phyloP scores from a whole-genome alignment of 1,140 invertebrate genomes.

The Dendrolimus punctatus region DNA sequence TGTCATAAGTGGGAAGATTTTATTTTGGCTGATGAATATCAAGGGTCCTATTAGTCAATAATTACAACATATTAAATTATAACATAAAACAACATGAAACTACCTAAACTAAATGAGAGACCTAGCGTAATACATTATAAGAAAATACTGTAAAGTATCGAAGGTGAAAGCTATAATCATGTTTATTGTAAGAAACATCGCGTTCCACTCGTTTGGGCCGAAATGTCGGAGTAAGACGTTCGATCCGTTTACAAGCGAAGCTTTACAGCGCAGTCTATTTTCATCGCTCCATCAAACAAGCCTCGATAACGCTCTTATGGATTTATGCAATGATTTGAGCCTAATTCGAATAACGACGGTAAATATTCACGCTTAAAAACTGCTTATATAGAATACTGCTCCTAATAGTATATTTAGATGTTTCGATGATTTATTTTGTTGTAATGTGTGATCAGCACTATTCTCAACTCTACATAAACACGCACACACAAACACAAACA shows the following conservation, averaged over 20 bases:
- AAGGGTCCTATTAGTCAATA: too few species aligned
- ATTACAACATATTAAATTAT: too few species aligned
- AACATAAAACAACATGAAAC: too few species aligned
- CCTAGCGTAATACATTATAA: not conserved
- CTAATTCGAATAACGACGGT: conserved; percentile 22
- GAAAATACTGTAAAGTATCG: conserved; percentile 16
- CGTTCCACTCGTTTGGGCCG: conserved; percentile 16
- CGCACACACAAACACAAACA: too few species aligned
- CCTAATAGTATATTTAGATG: conserved; percentile 1
- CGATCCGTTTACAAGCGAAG: conserved; percentile 39
- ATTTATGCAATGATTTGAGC: conserved; percentile 43
- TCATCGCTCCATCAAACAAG: conserved; percentile 41
- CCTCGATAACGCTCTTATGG: conserved; percentile 35
- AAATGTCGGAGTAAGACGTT: conserved; percentile 49
- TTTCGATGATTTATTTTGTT: not conserved
- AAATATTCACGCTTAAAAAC: conserved; percentile 3
- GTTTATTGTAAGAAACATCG: conserved; percentile 30
- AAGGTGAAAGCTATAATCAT: conserved; percentile 30
- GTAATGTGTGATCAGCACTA: too few species aligned
- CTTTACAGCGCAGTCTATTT: conserved; percentile 50
- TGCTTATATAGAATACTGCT: not conserved
- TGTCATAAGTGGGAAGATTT: not conserved
- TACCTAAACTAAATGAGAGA: too few species aligned
- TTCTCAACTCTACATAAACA: too few species aligned
- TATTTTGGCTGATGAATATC: too few species aligned